Base-by-base conservation (phyloP, 2,888 invertebrate species). In the Eutolmus rufibarbis region DNA sequence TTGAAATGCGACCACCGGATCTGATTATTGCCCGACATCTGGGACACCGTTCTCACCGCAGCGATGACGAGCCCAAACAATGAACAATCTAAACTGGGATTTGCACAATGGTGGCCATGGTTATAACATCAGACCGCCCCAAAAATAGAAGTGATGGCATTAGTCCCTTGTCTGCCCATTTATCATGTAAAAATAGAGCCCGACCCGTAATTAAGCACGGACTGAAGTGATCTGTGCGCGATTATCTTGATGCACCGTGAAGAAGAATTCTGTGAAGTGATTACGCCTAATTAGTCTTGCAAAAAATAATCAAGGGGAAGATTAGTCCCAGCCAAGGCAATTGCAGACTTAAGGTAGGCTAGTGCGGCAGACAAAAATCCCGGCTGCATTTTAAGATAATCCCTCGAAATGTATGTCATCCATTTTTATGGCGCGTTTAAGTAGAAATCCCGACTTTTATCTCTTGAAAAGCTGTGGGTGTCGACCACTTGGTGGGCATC, bases 131-230 rank as follows among this genome's bases (percentile, higher is more conserved):
- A 37, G n/a, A 31, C 57, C 19, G 37, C 40, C 56, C 28, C 37
- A 56, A 82, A 82, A 82, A 82, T 82, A 56, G 82, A 57, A 31
- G 57, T 57, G 82, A 57, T 82, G 66, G 57, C 82, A 66, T 66
- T 23, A 82, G 82, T 51, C 34, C 40, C 57, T 31, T 66, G 82
- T 66, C 23, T n/a, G 57, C 46, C 28, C 82, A 82, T 82, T 82
- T 57, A 37, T 82, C 82, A 82, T 66, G 66, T 66, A 82, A 82
- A 82, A 82, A 82, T 82, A 82, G 82, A 82, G 57, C 34, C 82
- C n/a, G n/a, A n/a, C 82, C 57, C 34, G 82, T 23, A 82, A 82
- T 82, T 82, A 82, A 51, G 82, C 57, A 57, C 37, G 66, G 82
- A 31, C 37, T 82, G 9, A 82, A 37, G 28, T 79, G 79, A 79